These are phyloP conservation scores for Eidolon dupreanum DNA, from an alignment of 2,797 vertebrate genomes.

Conservation along the genomic window DNA sequence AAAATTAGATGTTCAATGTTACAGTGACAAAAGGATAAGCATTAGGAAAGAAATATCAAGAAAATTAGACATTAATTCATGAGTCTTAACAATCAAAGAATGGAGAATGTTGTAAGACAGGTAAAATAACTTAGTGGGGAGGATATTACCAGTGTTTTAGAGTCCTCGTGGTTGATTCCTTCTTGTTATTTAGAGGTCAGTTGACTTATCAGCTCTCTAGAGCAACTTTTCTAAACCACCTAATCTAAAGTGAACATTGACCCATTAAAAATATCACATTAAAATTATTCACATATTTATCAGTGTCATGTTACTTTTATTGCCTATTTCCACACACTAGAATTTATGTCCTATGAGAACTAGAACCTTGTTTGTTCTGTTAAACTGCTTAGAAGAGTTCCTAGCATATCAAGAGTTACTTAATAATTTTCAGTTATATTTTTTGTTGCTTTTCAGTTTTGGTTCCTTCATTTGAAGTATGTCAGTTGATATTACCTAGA, in stretches of 20 bases:
- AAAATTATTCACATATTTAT: background rate
- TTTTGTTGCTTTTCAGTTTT: background rate
- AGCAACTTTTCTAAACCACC: background rate
- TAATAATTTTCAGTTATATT: background rate
- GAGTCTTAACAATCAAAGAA: background rate
- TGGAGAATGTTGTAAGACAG: background rate
- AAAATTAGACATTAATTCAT: background rate
- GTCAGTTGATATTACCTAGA: background rate
- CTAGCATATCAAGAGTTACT: background rate
- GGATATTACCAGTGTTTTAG: background rate
- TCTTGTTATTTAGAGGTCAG: background rate
- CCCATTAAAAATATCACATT: background rate
- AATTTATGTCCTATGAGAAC: background rate
- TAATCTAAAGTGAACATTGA: background rate
- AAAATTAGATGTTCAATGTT: background rate
- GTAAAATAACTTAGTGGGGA: background rate
- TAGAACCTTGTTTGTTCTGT: background rate
- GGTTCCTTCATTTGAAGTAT: background rate
- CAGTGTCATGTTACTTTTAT: background rate
- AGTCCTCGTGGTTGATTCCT: background rate
- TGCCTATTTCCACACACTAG: background rate
- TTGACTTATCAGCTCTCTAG: background rate
- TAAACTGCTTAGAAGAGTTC: background rate
- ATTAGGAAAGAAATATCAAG: background rate
- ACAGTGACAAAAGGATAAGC: background rate